Evolutionary conservation across 2,113 vertebrate genomes (phyloP), one percentile per base, ranked within the genome.

Genomic region (Vicugna pacos): DNA sequence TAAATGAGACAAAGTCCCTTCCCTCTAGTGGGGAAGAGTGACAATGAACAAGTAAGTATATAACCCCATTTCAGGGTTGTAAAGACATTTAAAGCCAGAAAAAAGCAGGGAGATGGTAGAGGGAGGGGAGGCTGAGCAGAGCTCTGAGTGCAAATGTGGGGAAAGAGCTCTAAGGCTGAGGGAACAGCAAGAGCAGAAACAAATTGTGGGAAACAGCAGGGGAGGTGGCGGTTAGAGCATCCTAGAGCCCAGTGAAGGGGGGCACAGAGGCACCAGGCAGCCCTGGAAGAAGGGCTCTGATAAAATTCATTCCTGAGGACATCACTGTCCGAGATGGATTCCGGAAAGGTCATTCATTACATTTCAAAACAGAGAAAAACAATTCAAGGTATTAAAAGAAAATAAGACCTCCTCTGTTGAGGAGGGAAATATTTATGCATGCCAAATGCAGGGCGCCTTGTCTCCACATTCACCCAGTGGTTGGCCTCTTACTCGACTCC

Each of bases 361-460:
- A 75, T 58, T 60, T 30, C 70, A 70, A 82, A 58, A 69, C 91
- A 80, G 28, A 95, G 60, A 88, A 82, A 83, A 96, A 83, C 67
- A 96, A 96, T 22, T 88, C 42, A 79, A 94, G 77, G 95, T 91
- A 97, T 91, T 95, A 81, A 82, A 96, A 84, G 88, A 81, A 94
- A 95, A 93, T 65, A 96, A 96, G 82, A 65, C 30, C 17, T 73
- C 65, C 46, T 95, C 91, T 93, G 65, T 95, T 65, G 60, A 92
- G 42, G 32, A 92, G 56, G 8, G 54, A 93, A 77, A 89, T 56
- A 30, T 73, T 93, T 72, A 93, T 80, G 87, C 84, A 97, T 77
- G 56, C 30, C 50, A 46, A 75, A 46, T 30, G 28, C 65, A 84
- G 26, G 13, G 11, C 67, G 7, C 35, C 73, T 48, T 4, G 64